Evolutionary conservation across 2,113 vertebrate species (phyloP), one percentile per base, ranked within the genome.

Genomic region (Tringa solitaria): DNA sequence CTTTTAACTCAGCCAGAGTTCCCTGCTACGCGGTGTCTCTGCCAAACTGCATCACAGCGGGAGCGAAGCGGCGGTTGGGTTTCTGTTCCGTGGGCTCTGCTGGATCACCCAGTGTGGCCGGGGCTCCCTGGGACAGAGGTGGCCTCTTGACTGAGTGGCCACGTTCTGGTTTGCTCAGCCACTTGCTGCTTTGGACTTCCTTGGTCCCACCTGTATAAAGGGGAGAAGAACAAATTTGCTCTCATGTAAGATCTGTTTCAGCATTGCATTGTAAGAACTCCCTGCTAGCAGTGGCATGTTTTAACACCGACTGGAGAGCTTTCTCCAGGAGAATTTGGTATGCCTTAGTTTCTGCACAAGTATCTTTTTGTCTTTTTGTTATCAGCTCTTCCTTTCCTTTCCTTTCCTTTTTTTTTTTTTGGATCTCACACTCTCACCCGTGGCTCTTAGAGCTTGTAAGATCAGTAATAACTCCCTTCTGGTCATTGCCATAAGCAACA

Each of bases 101-200:
- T 10, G 0, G 21, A 1, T 3, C 20, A 6, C 1, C 2, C 1
- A 1, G 2, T 12, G 14, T 21, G 3, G 6, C 8, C 7, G 1
- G 32, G 5, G 19, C 53, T n/a, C 18, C 18, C 15, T 1, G 1
- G 79, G 8, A 9, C 24, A 19, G 30, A 26, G 23, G 7, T 46
- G 28, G 5, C 10, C 32, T 21, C 54, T 46, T 18, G 23, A 4
- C 45, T 3, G 23, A 50, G 8, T 1, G 0, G 17, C 30, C 41
- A 8, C 4, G 0, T 22, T 18, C 78, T 24, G 43, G 3, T 75
- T 59, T 59, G 19, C 50, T 65, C 15, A 13, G 46, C n/a, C 23
- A 0, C 73, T 50, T n/a, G 61, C 51, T 81, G 60, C 74, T 73
- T 65, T 59, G 45, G 50, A 37, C n/a, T 61, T 83, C n/a, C 50